These are phyloP conservation scores for Apostichopus californicus DNA, from an alignment of 35 echinoderm and acorn worm genomes.

Conservation along the genomic window DNA sequence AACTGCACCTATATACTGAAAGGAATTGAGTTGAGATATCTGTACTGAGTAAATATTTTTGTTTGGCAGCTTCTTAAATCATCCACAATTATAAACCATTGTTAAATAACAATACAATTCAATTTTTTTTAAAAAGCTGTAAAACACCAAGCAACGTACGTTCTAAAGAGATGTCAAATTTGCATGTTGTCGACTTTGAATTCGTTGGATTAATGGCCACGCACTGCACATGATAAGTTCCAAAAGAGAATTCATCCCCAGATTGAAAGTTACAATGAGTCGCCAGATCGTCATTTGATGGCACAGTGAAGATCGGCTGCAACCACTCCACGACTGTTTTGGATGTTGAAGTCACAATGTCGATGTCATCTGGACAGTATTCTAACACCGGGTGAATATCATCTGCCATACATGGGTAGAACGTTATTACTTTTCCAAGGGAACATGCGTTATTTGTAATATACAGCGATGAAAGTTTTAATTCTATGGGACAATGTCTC, in stretches of 20 bases:
- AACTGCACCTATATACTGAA: too few species aligned
- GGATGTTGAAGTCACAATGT: background rate
- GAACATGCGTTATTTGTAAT: too few species aligned
- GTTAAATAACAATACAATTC: too few species aligned
- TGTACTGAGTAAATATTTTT: too few species aligned
- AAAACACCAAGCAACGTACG: background rate
- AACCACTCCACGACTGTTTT: background rate
- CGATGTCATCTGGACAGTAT: background rate
- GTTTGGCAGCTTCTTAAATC: too few species aligned
- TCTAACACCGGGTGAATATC: background rate
- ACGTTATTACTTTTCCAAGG: too few species aligned
- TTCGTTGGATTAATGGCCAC: background rate
- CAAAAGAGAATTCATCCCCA: background rate
- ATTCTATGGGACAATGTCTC: too few species aligned
- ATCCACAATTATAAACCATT: too few species aligned
- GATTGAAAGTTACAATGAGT: background rate
- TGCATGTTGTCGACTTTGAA: background rate
- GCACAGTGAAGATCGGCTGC: background rate
- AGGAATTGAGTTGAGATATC: too few species aligned
- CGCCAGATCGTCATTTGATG: background rate
- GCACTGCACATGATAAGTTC: background rate
- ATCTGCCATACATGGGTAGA: background rate
- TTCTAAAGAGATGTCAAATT: background rate
- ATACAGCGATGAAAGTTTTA: too few species aligned
- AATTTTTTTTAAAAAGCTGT: too few species aligned